A percentile compares a stretch with the other conserved stretches of the same genome.
These are phyloP conservation scores for Panthera uncia DNA, from an alignment of 2,113 vertebrate species.

Conservation along the genomic window DNA sequence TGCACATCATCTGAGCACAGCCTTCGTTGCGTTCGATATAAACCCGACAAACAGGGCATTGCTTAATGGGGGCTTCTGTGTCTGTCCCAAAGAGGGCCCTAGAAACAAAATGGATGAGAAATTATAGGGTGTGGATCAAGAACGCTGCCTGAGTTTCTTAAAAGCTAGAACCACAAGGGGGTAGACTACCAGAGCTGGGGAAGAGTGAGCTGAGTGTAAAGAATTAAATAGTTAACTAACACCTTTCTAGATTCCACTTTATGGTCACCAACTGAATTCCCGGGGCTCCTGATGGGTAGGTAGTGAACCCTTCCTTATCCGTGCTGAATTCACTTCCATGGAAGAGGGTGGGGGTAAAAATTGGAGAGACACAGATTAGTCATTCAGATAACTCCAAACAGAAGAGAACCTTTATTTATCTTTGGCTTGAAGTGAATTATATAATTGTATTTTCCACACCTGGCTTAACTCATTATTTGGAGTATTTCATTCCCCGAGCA, in stretches of 20 bases:
- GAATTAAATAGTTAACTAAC: not conserved
- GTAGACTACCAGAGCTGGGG: not conserved
- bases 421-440: conserved; percentile 22
- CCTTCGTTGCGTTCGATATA: conserved; percentile 98
- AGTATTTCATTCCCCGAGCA: not conserved
- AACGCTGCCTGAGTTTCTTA: not conserved
- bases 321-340: not conserved
- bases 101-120: not conserved
- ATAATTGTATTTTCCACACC: conserved; percentile 10
- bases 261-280: not conserved
- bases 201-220: not conserved
- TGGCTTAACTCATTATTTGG: conserved; percentile 21
- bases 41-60: conserved; percentile 94
- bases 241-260: not conserved
- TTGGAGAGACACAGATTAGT: not conserved
- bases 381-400: not conserved
- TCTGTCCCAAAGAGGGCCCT: conserved; percentile 84
- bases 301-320: not conserved
- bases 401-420: not conserved
- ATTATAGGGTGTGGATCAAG: not conserved
- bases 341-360: not conserved
- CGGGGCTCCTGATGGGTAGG: not conserved
- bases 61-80: conserved; percentile 91
- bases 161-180: not conserved
- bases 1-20: conserved; percentile 99